A percentile compares a stretch with the other conserved stretches of the same genome.
Evolutionary conservation across 2,888 invertebrate species (phyloP).

Genomic region (Chelonus formosanus): DNA sequence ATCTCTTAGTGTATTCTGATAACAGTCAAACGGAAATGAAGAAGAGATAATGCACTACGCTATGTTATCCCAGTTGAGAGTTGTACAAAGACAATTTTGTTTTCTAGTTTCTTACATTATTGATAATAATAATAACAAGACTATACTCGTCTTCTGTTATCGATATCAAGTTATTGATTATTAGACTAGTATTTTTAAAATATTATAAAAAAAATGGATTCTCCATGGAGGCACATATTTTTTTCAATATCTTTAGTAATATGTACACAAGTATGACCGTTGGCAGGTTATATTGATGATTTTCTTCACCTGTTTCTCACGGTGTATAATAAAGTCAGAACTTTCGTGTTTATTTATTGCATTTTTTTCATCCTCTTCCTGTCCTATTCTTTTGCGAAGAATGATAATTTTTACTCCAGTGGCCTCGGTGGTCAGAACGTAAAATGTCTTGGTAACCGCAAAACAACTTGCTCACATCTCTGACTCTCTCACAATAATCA

Average conservation of each 20-base stretch:
- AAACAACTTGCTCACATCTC: slow-evolving; percentile 16
- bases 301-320: slow-evolving; percentile 19
- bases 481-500: slow-evolving; percentile 24
- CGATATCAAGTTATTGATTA: no score
- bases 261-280: background rate
- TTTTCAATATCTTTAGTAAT: slow-evolving; percentile 25
- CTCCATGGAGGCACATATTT: no score
- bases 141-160: no score
- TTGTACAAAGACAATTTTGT: background rate
- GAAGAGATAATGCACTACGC: slow-evolving; percentile 17
- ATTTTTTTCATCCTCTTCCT: slow-evolving; percentile 20
- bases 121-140: no score
- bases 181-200: no score
- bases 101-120: no score
- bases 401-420: slow-evolving; percentile 30
- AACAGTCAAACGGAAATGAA: slow-evolving; percentile 25
- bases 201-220: no score
- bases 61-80: slow-evolving; percentile 11
- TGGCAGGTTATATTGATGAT: slow-evolving; percentile 8
- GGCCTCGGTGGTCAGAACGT: slow-evolving; percentile 31
- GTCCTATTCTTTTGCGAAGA: slow-evolving; percentile 34
- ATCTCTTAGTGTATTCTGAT: slow-evolving; percentile 14
- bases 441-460: slow-evolving; percentile 36
- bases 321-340: slow-evolving; percentile 5
- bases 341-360: slow-evolving; percentile 11